Conservation (phyloP, 2,888 invertebrate genomes). For the Nephrocerus scutellatus region DNA sequence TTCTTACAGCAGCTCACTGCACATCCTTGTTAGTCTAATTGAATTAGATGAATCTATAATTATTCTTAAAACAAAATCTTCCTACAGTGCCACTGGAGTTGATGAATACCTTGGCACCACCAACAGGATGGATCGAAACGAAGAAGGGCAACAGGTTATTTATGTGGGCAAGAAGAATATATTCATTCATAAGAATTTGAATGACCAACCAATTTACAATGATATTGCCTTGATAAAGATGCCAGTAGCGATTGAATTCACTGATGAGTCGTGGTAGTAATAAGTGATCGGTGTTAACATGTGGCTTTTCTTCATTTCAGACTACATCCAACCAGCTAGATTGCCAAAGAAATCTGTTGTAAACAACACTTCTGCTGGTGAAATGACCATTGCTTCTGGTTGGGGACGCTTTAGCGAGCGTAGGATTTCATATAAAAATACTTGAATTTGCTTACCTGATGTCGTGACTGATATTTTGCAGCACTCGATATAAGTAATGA, state of each 20-base stretch:
- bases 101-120: constrained; percentile 14
- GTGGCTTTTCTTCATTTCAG: constrained; percentile 12
- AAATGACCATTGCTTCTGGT: constrained; percentile 26
- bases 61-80: no score
- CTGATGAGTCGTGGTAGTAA: no score
- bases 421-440: background rate
- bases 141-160: constrained; percentile 13
- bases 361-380: constrained; percentile 24
- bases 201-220: constrained; percentile 8
- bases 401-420: constrained; percentile 30
- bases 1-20: constrained; percentile 18
- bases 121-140: constrained; percentile 9
- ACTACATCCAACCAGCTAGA: constrained; percentile 24
- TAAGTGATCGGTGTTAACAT: no score
- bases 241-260: constrained; percentile 12
- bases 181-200: constrained; percentile 13
- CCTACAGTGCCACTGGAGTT: constrained; percentile 6
- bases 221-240: constrained; percentile 21
- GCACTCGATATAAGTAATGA: constrained; percentile 24
- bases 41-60: no score
- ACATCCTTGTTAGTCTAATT: no score
- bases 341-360: constrained; percentile 23
- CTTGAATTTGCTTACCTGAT: background rate
- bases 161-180: constrained; percentile 11
- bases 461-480: constrained; percentile 1